These are phyloP conservation scores for Heliconius hortense DNA, from an alignment of 2,888 invertebrate genomes.

Conservation along the genomic window DNA sequence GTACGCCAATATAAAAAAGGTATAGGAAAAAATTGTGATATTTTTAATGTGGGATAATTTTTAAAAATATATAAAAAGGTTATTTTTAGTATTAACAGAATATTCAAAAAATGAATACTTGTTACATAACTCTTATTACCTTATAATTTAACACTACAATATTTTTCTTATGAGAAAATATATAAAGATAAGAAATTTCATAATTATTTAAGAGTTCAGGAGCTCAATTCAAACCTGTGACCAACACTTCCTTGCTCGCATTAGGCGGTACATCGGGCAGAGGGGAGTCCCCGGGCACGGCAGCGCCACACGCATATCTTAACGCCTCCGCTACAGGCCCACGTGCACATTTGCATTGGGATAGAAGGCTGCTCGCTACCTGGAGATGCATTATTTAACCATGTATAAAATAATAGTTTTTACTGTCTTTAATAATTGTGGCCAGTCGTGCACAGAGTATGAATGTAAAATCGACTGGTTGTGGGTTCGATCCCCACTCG, in stretches of 20 bases:
- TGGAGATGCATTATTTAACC: constrained; percentile 42
- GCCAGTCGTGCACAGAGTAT: no score
- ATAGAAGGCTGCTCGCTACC: constrained; percentile 58
- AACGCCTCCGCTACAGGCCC: constrained; percentile 62
- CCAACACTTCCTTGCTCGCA: constrained; percentile 59
- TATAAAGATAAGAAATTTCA: no score
- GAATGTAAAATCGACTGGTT: no score
- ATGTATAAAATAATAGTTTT: no score
- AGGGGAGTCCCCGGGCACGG: constrained; percentile 32
- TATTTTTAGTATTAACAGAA: neutral
- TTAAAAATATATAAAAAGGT: no score
- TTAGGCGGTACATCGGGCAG: constrained; percentile 48
- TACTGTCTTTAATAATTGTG: no score
- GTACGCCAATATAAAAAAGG: no score
- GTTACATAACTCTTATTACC: neutral
- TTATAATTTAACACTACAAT: no score
- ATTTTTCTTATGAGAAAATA: no score
- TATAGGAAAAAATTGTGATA: no score
- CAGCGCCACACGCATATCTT: constrained; percentile 50
- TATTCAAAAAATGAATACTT: neutral
- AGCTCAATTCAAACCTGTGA: constrained; percentile 51
- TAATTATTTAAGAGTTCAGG: neutral
- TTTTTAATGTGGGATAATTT: no score
- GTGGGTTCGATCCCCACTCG: no score
- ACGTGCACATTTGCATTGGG: constrained; percentile 56